A percentile compares a stretch with the other conserved stretches of the same genome.
phyloP scores from a whole-genome alignment of 2,113 vertebrate species.

The Phaethornis superciliosus region DNA sequence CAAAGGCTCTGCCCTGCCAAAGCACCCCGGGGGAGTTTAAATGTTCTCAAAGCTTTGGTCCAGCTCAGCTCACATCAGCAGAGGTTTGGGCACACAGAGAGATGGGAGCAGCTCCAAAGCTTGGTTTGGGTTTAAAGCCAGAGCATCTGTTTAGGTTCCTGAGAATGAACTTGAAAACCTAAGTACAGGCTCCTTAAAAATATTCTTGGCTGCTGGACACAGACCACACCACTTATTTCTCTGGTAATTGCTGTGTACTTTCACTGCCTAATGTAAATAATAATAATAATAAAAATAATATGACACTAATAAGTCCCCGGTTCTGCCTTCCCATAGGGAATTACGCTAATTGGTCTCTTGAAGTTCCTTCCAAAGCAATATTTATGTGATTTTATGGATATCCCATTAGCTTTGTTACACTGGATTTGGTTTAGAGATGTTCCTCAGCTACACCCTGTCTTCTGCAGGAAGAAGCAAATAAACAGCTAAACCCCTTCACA shows the following conservation, averaged over 20 bases:
- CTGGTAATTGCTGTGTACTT: not conserved
- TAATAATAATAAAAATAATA: not conserved
- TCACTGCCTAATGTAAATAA: not conserved
- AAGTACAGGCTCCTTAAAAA: not conserved
- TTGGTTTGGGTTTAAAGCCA: not conserved
- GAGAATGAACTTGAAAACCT: not conserved
- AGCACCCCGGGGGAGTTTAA: fast-evolving
- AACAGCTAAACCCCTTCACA: not conserved
- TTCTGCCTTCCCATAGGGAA: not conserved
- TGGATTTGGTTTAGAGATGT: not conserved
- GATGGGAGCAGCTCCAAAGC: not conserved
- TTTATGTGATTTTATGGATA: not conserved
- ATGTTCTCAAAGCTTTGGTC: not conserved
- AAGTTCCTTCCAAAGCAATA: not conserved
- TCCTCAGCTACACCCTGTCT: not conserved
- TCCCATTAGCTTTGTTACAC: not conserved
- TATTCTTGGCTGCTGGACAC: not conserved
- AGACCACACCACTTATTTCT: not conserved
- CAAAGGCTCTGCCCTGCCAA: fast-evolving
- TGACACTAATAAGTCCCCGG: not conserved
- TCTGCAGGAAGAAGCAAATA: not conserved
- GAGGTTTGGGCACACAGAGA: not conserved
- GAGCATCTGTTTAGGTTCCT: not conserved
- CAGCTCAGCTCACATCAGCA: fast-evolving
- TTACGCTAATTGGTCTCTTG: not conserved